Evolutionary conservation across 2,888 invertebrate genomes (phyloP).

Genomic region (Cosmia pyralina): DNA sequence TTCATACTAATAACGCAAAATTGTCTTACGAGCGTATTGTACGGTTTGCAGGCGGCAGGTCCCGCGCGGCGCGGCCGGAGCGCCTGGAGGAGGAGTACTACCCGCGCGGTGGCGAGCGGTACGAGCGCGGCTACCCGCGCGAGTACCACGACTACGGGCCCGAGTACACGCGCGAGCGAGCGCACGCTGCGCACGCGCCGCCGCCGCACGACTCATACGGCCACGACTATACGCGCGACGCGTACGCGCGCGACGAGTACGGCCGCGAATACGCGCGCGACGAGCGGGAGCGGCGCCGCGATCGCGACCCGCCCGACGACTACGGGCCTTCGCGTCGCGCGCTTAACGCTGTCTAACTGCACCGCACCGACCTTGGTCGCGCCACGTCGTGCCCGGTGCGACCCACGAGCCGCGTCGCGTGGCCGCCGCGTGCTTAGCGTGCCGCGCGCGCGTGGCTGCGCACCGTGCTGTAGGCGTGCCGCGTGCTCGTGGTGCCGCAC

Average conservation of each 20-base stretch:
- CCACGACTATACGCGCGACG: slow-evolving; percentile 82
- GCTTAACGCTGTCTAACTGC: slow-evolving; percentile 93
- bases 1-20: background rate
- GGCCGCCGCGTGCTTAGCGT: slow-evolving; percentile 90
- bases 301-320: slow-evolving; percentile 86
- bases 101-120: slow-evolving; percentile 78
- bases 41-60: slow-evolving; percentile 77
- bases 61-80: slow-evolving; percentile 88
- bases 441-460: slow-evolving; percentile 81
- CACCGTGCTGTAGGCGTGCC: slow-evolving; percentile 78
- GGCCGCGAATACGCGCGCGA: slow-evolving; percentile 88
- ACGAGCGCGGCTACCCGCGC: slow-evolving; percentile 75
- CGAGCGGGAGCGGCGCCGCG: slow-evolving; percentile 83
- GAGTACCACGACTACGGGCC: slow-evolving; percentile 70
- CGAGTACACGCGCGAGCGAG: slow-evolving; percentile 66
- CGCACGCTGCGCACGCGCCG: slow-evolving; percentile 61
- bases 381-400: slow-evolving; percentile 4
- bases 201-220: slow-evolving; percentile 75
- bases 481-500: slow-evolving; percentile 75
- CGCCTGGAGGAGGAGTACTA: slow-evolving; percentile 90
- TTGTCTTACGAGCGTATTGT: background rate
- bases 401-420: background rate
- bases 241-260: slow-evolving; percentile 82
- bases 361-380: slow-evolving; percentile 64
- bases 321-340: slow-evolving; percentile 92